A percentile compares a stretch with the other conserved stretches of the same genome.
Evolutionary conservation across 2,797 vertebrate genomes (phyloP).

Genomic region (Mormyrus proboscirostris): DNA sequence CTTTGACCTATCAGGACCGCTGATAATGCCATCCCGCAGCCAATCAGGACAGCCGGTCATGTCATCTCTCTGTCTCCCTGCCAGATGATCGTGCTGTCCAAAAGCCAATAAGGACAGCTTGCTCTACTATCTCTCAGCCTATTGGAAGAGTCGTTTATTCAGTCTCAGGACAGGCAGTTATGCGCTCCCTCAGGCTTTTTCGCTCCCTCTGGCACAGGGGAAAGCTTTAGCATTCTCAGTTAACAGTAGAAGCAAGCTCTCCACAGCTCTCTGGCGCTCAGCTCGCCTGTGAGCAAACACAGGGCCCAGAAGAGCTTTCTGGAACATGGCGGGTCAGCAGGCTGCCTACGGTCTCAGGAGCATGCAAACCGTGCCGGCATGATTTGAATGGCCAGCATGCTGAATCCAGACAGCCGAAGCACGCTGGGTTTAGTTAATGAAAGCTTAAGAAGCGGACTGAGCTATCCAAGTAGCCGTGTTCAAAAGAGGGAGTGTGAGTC

Average conservation of each 20-base stretch:
- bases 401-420: background rate
- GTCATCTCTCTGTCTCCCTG: background rate
- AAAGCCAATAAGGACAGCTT: background rate
- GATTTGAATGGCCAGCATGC: background rate
- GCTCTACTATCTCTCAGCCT: background rate
- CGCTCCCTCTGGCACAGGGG: background rate
- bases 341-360: background rate
- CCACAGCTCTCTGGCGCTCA: background rate
- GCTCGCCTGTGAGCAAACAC: background rate
- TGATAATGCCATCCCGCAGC: background rate
- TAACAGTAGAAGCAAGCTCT: background rate
- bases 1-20: background rate
- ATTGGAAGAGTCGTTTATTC: background rate
- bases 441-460: background rate
- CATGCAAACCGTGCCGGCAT: background rate
- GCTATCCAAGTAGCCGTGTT: background rate
- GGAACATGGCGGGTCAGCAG: background rate
- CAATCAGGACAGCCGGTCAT: background rate
- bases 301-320: background rate
- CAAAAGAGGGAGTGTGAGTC: background rate
- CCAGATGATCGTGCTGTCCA: background rate
- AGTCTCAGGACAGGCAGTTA: background rate
- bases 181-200: background rate
- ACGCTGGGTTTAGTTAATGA: background rate
- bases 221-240: background rate